Evolutionary conservation across 37 sponge, comb jelly and placozoan species (phyloP), one percentile per base, ranked within the genome.

Genomic region (Halisarca cf. caerulea): DNA sequence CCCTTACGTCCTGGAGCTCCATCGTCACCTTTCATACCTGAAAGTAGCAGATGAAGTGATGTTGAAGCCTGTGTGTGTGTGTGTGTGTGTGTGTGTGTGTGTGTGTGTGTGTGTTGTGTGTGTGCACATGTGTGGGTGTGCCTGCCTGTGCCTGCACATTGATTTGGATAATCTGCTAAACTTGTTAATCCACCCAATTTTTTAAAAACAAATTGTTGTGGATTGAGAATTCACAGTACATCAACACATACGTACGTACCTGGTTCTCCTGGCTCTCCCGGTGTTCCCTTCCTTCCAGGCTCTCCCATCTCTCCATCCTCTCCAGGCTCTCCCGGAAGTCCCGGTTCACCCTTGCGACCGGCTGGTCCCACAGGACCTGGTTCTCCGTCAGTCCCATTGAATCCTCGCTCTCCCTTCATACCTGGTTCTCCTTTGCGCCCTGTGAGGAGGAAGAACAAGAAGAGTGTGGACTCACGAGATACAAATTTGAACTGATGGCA

Each of bases 271-370:
- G 77, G 41, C 18, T 74, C 45, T 41, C 77, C 77, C 8, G 45
- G 64, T 30, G 30, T 28, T 15, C 64, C 64, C n/a, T 62, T 62
- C 6, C 64, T n/a, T 62, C 64, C 64, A 20, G 64, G 64, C 15
- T 20, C 9, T 20, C 64, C 64, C 25, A 30, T 28, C 25, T 7
- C 6, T 28, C 84, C 91, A 21, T 72, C 58, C 11, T 47, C 59
- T 69, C 87, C 91, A 4, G 53, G 60, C 45, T 4, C 36, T 0
- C 84, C 85, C 18, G 33, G 23, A 4, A 28, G 40, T 80, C 80
- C 86, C 1, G 73, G 79, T 3, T 23, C 32, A 2, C 88, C 88
- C 33, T 37, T 45, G 34, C 34, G 44, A 44, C 88, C 88, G 34
- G 53, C 32, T 36, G 27, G 51, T 2, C 88, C 88, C 35, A 30